A percentile compares a stretch with the other conserved stretches of the same genome.
Evolutionary conservation across 2,797 vertebrate genomes (phyloP).

Genomic region (Danio choprae): DNA sequence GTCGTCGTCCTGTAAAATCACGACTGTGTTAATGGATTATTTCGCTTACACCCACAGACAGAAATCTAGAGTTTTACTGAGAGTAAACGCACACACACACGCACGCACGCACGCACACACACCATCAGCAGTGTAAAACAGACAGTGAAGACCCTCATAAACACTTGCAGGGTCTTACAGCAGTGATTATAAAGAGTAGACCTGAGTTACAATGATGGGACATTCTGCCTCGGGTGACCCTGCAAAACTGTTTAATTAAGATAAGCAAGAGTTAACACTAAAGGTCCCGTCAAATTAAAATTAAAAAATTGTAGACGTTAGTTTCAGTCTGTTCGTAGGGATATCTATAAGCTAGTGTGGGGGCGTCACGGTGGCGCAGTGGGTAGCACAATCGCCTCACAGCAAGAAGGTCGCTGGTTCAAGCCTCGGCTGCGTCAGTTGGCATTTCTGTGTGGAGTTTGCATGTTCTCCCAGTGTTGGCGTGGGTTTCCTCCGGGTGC

Average conservation of each 20-base stretch:
- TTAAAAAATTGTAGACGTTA: too few species aligned
- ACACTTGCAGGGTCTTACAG: conserved; percentile 2
- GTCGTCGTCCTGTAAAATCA: conserved; percentile 7
- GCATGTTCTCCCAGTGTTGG: too few species aligned
- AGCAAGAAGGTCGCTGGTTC: too few species aligned
- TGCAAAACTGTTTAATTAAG: not conserved
- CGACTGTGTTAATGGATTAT: conserved; percentile 6
- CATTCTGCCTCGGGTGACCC: not conserved
- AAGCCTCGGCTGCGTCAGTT: too few species aligned
- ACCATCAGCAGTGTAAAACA: not conserved
- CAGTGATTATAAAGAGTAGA: conserved; percentile 12
- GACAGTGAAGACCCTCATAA: conserved; percentile 8
- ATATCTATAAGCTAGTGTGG: too few species aligned
- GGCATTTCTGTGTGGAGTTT: too few species aligned
- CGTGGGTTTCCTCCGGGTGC: too few species aligned
- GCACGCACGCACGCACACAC: conserved; percentile 17
- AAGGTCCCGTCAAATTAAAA: not conserved
- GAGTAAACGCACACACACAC: conserved; percentile 8
- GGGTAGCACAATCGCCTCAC: too few species aligned
- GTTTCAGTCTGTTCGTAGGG: too few species aligned
- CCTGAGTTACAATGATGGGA: not conserved
- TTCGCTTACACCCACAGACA: conserved; percentile 1
- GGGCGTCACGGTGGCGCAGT: too few species aligned
- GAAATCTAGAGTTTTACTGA: not conserved
- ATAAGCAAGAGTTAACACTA: not conserved